Base-by-base conservation (phyloP, 2,113 vertebrate species). In the Noctilio leporinus region DNA sequence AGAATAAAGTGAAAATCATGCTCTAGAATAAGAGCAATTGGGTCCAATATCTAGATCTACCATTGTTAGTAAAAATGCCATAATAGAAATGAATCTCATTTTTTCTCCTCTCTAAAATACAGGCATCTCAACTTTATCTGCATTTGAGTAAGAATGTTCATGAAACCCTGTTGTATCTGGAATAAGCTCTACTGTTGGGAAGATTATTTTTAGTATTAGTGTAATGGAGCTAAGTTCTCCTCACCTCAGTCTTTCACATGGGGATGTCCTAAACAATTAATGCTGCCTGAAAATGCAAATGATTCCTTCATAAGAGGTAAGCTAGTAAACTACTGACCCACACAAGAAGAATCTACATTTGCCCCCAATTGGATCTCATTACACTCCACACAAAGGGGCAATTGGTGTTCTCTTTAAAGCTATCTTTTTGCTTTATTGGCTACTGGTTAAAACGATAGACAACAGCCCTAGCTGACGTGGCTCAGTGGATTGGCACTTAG, bases 401-500 rank as follows among this genome's bases (percentile, higher is more conserved):
- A 89, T 24, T 77, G 17, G 38, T n/a, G 5, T 72, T 62, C 24
- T 55, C 30, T 62, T 93, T 62, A 76, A 90, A 80, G 40, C 38
- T 95, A 16, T 45, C 91, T 28, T 81, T 85, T 67, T 89, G 15
- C 64, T 95, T 59, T 65, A 87, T 26, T 90, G 12, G 78, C 35
- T 85, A 40, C 73, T 73, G 12, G 7, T 87, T 87, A 93, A 90
- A 89, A 82, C 77, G 83, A 92, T n/a, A n/a, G n/a, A n/a, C n/a
- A n/a, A n/a, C n/a, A n/a, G n/a, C n/a, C n/a, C n/a, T n/a, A n/a
- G n/a, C n/a, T n/a, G n/a, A n/a, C n/a, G n/a, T n/a, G n/a, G n/a
- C n/a, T n/a, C n/a, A n/a, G n/a, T n/a, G n/a, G n/a, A n/a, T n/a
- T n/a, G n/a, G n/a, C n/a, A n/a, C n/a, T n/a, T n/a, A n/a, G n/a